A percentile compares a stretch with the other conserved stretches of the same genome.
Evolutionary conservation across 2,113 vertebrate genomes (phyloP).

Genomic region (Ceratotherium simum): DNA sequence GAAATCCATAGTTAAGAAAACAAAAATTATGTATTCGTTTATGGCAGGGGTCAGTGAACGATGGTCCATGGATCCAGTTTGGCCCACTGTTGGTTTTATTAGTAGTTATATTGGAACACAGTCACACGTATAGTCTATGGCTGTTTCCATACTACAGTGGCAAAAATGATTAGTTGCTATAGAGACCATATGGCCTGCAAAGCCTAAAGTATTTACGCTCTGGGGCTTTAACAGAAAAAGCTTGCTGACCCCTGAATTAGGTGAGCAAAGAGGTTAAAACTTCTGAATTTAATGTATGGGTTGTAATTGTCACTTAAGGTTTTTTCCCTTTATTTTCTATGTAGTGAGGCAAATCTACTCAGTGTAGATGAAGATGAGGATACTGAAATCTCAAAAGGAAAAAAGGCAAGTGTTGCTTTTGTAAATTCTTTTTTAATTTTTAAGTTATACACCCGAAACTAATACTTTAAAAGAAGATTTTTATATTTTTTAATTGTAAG

Average conservation of each 20-base stretch:
- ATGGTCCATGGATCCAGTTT: neutral
- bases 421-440: neutral
- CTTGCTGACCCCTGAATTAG: conserved; percentile 20
- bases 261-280: conserved; percentile 36
- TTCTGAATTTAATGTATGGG: conserved; percentile 43
- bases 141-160: neutral
- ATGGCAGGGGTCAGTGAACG: neutral
- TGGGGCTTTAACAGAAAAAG: conserved; percentile 34
- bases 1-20: neutral
- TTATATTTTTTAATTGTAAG: neutral
- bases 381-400: conserved; percentile 87
- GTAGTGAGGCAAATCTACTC: conserved; percentile 89
- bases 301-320: conserved; percentile 55
- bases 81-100: neutral
- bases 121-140: neutral
- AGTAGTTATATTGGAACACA: neutral
- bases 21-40: conserved; percentile 3
- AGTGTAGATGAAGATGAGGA: conserved; percentile 90
- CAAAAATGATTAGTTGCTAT: conserved; percentile 25
- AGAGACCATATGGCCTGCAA: neutral
- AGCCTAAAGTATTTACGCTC: neutral
- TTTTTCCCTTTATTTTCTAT: conserved; percentile 75
- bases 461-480: neutral
- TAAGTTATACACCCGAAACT: conserved; percentile 13
- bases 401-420: conserved; percentile 89